Conservation (phyloP, 2,113 vertebrate species). For the Malurus melanocephalus region DNA sequence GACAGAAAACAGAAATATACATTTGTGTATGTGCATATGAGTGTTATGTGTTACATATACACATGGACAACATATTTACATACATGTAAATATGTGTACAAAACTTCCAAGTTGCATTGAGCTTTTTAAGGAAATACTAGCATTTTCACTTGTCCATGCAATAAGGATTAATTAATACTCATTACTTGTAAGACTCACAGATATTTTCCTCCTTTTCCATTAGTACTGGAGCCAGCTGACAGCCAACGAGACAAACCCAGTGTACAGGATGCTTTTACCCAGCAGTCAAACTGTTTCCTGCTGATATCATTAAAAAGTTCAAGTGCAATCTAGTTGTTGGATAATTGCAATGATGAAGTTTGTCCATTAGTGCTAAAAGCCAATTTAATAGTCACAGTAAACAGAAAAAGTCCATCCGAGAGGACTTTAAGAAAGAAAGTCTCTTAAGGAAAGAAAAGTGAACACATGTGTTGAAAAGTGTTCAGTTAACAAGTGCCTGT, state of each 20-base stretch:
- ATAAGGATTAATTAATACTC: background rate
- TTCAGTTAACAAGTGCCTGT: background rate
- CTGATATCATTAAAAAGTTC: background rate
- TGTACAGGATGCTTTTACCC: background rate
- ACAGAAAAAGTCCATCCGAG: background rate
- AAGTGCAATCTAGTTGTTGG: background rate
- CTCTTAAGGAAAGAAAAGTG: background rate
- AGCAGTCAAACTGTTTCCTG: background rate
- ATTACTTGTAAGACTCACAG: background rate
- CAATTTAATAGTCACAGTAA: background rate
- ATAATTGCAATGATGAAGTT: background rate
- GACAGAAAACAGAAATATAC: background rate
- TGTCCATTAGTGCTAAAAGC: background rate
- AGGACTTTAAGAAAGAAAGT: too few relatives aligned
- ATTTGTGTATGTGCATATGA: background rate
- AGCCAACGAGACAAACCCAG: background rate
- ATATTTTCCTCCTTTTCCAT: background rate
- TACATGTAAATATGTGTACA: background rate
- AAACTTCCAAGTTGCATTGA: background rate
- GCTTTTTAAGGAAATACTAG: background rate
- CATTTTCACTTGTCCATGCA: background rate
- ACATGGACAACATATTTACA: background rate
- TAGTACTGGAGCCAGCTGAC: background rate
- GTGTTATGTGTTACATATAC: background rate
- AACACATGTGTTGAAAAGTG: background rate